phyloP scores from a whole-genome alignment of 2,888 invertebrate genomes.

The Odontomyia ornata region DNA sequence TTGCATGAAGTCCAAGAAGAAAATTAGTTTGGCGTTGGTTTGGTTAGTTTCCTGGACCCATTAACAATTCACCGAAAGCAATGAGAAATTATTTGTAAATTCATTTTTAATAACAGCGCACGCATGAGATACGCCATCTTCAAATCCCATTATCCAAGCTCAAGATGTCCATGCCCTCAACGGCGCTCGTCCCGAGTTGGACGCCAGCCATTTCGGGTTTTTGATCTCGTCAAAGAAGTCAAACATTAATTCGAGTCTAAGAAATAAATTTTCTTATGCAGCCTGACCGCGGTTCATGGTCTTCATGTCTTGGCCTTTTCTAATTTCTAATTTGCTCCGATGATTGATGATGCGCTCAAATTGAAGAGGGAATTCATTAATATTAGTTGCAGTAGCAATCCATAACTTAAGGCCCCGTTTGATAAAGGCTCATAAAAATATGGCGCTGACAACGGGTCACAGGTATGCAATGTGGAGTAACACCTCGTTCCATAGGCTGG shows the following conservation, averaged over 20 bases:
- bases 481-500: conserved; percentile 6
- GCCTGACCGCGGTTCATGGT: not conserved
- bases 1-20: conserved; percentile 41
- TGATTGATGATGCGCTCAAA: conserved; percentile 52
- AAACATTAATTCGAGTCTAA: not conserved
- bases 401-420: conserved; percentile 39
- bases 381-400: conserved; percentile 47
- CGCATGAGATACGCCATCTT: conserved; percentile 51
- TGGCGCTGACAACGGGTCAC: conserved; percentile 43
- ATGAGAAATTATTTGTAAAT: conserved; percentile 48
- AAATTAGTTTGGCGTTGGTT: conserved; percentile 47
- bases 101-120: conserved; percentile 51
- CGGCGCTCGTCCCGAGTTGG: not conserved
- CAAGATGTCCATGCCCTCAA: conserved; percentile 8
- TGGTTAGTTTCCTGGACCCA: conserved; percentile 41
- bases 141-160: conserved; percentile 45
- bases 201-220: conserved; percentile 46
- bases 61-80: conserved; percentile 44
- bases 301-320: conserved; percentile 23
- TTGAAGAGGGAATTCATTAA: conserved; percentile 51
- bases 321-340: conserved; percentile 48
- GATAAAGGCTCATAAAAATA: conserved; percentile 10
- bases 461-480: conserved; percentile 7
- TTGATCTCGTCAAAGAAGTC: conserved; percentile 47
- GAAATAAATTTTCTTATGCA: conserved; percentile 9